Conservation (phyloP, 2,797 vertebrate genomes). For the Danio albolineatus region DNA sequence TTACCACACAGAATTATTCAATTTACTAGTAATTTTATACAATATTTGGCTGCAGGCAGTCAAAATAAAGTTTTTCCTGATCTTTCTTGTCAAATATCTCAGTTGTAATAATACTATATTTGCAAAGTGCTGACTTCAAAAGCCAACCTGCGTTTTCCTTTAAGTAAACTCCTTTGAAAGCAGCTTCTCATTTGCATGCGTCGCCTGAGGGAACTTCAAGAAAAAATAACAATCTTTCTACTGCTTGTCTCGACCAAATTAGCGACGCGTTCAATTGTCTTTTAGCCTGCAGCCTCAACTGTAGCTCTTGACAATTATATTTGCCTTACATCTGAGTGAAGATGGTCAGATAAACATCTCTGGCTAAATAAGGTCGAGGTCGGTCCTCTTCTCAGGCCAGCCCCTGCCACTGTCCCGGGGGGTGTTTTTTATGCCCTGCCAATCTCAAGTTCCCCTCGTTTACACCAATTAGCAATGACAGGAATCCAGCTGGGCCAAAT, state of each 20-base stretch:
- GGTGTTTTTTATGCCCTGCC: conserved; percentile 51
- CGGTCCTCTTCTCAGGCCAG: background rate
- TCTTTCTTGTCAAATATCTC: conserved; percentile 3
- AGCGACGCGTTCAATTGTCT: background rate
- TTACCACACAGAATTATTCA: background rate
- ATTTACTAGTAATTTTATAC: too few relatives aligned
- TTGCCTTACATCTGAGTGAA: conserved; percentile 5
- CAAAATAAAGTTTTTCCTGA: background rate
- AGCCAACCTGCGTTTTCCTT: conserved; percentile 7
- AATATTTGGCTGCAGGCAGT: background rate
- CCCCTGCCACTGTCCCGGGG: conserved; percentile 15
- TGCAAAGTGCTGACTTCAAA: background rate
- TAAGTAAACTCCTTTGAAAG: background rate
- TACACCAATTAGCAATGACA: conserved; percentile 61
- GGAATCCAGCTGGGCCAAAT: conserved; percentile 62
- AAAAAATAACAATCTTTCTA: background rate
- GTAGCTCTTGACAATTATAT: conserved; percentile 27
- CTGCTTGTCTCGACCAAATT: background rate
- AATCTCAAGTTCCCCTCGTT: conserved; percentile 53
- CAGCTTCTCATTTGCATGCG: conserved; percentile 10
- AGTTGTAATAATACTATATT: too few relatives aligned
- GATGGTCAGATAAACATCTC: conserved; percentile 31
- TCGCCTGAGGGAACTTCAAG: background rate
- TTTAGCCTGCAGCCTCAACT: conserved; percentile 39
- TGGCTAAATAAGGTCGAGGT: background rate